A percentile compares a stretch with the other conserved stretches of the same genome.
These are phyloP conservation scores for Drosophila virilis DNA, from an alignment of 1,140 invertebrate species.

Conservation along the genomic window DNA sequence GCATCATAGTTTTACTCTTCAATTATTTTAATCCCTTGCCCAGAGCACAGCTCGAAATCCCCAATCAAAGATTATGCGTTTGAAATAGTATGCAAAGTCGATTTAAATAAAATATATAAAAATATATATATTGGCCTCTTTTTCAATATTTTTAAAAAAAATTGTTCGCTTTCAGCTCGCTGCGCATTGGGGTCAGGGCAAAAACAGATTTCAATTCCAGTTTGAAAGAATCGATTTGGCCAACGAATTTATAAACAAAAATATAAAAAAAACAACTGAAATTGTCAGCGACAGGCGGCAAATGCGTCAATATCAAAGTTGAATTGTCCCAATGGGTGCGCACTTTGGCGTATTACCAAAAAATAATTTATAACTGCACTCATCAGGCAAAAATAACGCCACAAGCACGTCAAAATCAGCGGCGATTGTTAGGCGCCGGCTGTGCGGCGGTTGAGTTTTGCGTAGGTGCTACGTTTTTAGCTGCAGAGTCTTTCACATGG, in stretches of 20 bases:
- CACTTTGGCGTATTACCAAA: constrained; percentile 10
- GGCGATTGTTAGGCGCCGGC: background rate
- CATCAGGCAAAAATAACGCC: constrained; percentile 47
- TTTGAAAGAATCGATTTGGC: constrained; percentile 26
- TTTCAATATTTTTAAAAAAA: constrained; percentile 23
- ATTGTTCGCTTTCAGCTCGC: constrained; percentile 36
- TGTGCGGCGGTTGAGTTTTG: no score
- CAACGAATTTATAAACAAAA: constrained; percentile 1
- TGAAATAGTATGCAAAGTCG: no score
- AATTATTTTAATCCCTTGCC: constrained; percentile 11
- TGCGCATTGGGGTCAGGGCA: constrained; percentile 45
- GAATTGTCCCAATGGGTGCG: constrained; percentile 8
- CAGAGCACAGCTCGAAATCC: background rate
- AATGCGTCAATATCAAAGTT: constrained; percentile 64
- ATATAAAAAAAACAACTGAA: constrained; percentile 32
- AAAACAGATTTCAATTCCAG: constrained; percentile 29
- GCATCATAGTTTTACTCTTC: background rate
- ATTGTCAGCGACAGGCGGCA: constrained; percentile 52
- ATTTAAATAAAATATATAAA: constrained; percentile 9
- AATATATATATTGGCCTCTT: constrained; percentile 12
- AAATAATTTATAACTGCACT: constrained; percentile 60
- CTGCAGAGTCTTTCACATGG: constrained; percentile 44
- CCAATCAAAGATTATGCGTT: constrained; percentile 15
- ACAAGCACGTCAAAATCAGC: constrained; percentile 54
- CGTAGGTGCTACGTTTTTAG: background rate